A percentile compares a stretch with the other conserved stretches of the same genome.
Conservation (phyloP, 2,797 vertebrate species). For the Neostethus bicornis region DNA sequence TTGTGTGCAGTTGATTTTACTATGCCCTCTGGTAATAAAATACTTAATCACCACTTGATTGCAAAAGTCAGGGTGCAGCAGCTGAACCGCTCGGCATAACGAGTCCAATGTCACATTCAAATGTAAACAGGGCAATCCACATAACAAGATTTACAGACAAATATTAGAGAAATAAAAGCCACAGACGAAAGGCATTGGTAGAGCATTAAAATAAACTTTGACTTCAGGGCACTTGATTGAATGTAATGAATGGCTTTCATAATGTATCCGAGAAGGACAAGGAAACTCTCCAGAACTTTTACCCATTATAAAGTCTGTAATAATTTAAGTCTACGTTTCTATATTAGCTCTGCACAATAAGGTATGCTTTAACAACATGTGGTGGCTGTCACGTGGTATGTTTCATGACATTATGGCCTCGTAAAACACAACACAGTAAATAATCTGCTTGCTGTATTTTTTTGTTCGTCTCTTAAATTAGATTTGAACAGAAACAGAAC, state of each 20-base stretch:
- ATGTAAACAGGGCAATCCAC: constrained; percentile 42
- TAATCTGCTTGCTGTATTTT: constrained; percentile 50
- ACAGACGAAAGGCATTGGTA: constrained; percentile 33
- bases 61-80: constrained; percentile 37
- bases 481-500: constrained; percentile 75
- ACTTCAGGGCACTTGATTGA: background rate
- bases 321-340: background rate
- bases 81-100: constrained; percentile 37
- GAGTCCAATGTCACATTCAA: constrained; percentile 59
- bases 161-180: constrained; percentile 50
- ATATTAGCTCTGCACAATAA: background rate
- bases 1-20: constrained; percentile 45
- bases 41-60: constrained; percentile 65
- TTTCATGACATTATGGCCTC: constrained; percentile 46
- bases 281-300: background rate
- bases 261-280: constrained; percentile 10
- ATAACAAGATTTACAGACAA: constrained; percentile 39
- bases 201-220: constrained; percentile 19
- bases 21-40: constrained; percentile 49
- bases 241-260: constrained; percentile 17
- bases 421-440: constrained; percentile 67
- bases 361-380: constrained; percentile 14
- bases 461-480: constrained; percentile 57
- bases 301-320: background rate
- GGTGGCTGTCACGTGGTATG: constrained; percentile 33